Evolutionary conservation across 2,888 invertebrate genomes (phyloP).

Genomic region (Hirtodrosophila cameraria): DNA sequence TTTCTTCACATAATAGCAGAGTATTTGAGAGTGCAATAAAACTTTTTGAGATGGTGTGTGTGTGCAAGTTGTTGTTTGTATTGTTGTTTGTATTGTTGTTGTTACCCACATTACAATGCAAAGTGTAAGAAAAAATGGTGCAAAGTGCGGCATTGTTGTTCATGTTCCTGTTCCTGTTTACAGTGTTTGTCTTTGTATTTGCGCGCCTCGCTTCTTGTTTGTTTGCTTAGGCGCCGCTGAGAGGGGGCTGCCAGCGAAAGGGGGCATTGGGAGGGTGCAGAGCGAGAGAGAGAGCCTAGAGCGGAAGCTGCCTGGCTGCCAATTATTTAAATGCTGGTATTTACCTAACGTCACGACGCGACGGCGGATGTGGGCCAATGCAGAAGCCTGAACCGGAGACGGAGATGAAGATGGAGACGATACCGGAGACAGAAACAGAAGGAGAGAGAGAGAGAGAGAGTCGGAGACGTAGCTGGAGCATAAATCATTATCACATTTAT

Average conservation of each 20-base stretch:
- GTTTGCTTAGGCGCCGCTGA: constrained; percentile 52
- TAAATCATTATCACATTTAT: constrained; percentile 79
- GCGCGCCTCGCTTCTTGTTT: constrained; percentile 57
- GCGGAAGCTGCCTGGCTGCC: constrained; percentile 73
- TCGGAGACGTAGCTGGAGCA: constrained; percentile 33
- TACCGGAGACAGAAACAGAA: constrained; percentile 6
- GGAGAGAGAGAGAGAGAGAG: constrained; percentile 15
- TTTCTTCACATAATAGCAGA: constrained; percentile 25
- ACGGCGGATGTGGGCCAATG: constrained; percentile 72
- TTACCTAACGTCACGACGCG: constrained; percentile 62
- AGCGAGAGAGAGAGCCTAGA: constrained; percentile 19
- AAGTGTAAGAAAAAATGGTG: constrained; percentile 63
- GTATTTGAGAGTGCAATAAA: constrained; percentile 47
- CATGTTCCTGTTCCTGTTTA: constrained; percentile 48
- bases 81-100: constrained; percentile 17
- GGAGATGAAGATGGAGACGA: not conserved
- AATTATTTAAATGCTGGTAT: constrained; percentile 78
- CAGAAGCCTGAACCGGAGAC: constrained; percentile 17
- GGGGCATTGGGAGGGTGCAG: not conserved
- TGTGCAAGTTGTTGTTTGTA: not conserved
- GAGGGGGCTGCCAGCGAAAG: too few relatives aligned
- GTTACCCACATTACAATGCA: constrained; percentile 35
- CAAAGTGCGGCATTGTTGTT: constrained; percentile 59
- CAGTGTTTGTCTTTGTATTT: constrained; percentile 70
- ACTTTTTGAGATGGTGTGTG: constrained; percentile 26